phyloP scores from a whole-genome alignment of 2,888 invertebrate species.

The Elysia crispata region DNA sequence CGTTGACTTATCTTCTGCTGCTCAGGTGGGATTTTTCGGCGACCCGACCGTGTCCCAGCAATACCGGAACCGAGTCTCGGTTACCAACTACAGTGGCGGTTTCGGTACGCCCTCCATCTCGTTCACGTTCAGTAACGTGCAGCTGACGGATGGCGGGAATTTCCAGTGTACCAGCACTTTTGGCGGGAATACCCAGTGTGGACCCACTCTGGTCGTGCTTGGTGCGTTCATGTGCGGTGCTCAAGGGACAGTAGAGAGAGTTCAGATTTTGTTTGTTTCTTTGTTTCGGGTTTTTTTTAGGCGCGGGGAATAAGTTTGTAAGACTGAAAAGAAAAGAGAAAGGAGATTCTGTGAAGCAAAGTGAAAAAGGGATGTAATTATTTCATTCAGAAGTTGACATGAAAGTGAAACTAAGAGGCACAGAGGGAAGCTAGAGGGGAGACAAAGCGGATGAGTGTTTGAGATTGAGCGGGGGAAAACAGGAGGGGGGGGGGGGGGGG shows the following conservation, averaged over 20 bases:
- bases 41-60: slow-evolving; percentile 6
- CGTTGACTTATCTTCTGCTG: neutral
- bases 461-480: too few species aligned
- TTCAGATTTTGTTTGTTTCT: too few species aligned
- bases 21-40: slow-evolving; percentile 32
- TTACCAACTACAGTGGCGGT: slow-evolving; percentile 30
- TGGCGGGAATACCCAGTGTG: slow-evolving; percentile 32
- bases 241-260: too few species aligned
- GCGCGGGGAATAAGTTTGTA: too few species aligned
- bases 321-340: too few species aligned
- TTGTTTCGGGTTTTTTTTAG: too few species aligned
- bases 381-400: too few species aligned
- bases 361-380: too few species aligned
- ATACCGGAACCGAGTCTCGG: slow-evolving; percentile 24
- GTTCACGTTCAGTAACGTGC: slow-evolving; percentile 35
- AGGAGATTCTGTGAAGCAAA: too few species aligned
- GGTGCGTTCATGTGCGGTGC: too few species aligned
- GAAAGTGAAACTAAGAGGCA: too few species aligned
- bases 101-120: slow-evolving; percentile 13
- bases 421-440: too few species aligned
- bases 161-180: slow-evolving; percentile 40
- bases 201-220: slow-evolving; percentile 17
- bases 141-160: slow-evolving; percentile 29
- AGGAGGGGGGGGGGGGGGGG: neutral
- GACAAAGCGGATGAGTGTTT: neutral